phyloP scores from a whole-genome alignment of 2,888 invertebrate genomes.

The Lottia gigantea region DNA sequence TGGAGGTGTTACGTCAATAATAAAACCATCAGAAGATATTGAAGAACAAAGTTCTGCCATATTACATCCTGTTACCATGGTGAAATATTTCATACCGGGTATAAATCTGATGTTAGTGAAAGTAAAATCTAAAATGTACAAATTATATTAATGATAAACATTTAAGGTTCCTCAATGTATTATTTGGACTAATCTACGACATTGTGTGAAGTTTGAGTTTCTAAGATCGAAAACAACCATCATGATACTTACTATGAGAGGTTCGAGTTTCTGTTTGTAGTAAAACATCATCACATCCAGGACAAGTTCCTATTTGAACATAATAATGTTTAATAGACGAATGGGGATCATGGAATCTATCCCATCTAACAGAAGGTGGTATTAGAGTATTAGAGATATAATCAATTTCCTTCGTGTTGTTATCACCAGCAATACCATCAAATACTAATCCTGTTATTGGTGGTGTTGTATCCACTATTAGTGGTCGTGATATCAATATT shows the following conservation, averaged over 20 bases:
- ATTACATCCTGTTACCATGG: conserved; percentile 46
- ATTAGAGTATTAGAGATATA: conserved; percentile 28
- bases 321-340: conserved; percentile 34
- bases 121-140: neutral
- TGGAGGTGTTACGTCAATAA: conserved; percentile 45
- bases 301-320: conserved; percentile 35
- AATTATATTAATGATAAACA: no score
- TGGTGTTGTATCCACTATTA: conserved; percentile 18
- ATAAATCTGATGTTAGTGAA: neutral
- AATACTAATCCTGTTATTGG: conserved; percentile 19
- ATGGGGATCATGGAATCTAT: conserved; percentile 36
- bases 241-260: conserved; percentile 19
- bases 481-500: conserved; percentile 11
- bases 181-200: no score
- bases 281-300: conserved; percentile 32
- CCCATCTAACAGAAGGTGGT: conserved; percentile 32
- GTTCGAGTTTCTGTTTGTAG: conserved; percentile 27
- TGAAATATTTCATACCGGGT: conserved; percentile 24
- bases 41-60: conserved; percentile 38
- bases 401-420: conserved; percentile 24
- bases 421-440: conserved; percentile 5
- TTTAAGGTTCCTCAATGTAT: no score
- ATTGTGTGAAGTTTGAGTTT: no score
- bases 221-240: neutral
- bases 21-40: conserved; percentile 44